Evolutionary conservation across 2,888 invertebrate genomes (phyloP).

Genomic region (Cephus sareptanus): DNA sequence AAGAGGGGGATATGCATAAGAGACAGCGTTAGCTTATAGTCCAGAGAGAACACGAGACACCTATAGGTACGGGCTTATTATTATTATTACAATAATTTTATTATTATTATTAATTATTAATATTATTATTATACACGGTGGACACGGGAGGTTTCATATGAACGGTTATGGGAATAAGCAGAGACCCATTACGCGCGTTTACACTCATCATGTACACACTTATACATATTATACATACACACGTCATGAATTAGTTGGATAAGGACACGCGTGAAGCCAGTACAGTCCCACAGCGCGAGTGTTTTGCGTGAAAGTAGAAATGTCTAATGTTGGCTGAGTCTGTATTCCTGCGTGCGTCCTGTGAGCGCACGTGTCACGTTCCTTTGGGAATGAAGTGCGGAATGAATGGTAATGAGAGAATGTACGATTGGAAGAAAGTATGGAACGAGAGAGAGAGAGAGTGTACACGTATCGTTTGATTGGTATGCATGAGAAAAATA

Average conservation of each 20-base stretch:
- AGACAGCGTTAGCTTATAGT: not conserved
- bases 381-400: constrained; percentile 1
- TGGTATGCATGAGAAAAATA: not conserved
- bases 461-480: not conserved
- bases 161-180: not conserved
- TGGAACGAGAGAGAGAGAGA: constrained; percentile 9
- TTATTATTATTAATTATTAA: not conserved
- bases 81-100: not conserved
- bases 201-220: not conserved
- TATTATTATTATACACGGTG: not conserved
- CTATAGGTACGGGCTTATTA: not conserved
- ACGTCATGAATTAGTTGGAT: constrained; percentile 54
- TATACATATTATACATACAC: constrained; percentile 21
- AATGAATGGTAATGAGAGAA: constrained; percentile 6
- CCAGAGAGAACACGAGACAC: not conserved
- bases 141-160: not conserved
- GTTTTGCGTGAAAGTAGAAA: constrained; percentile 16
- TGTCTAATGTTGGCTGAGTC: not conserved
- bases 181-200: not conserved
- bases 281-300: constrained; percentile 51
- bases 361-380: constrained; percentile 26
- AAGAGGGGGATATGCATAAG: not conserved
- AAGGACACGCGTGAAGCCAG: constrained; percentile 55
- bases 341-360: constrained; percentile 20
- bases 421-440: constrained; percentile 6